Evolutionary conservation across 2,888 invertebrate genomes (phyloP), one percentile per base, ranked within the genome.

Genomic region (Oscheius onirici): DNA sequence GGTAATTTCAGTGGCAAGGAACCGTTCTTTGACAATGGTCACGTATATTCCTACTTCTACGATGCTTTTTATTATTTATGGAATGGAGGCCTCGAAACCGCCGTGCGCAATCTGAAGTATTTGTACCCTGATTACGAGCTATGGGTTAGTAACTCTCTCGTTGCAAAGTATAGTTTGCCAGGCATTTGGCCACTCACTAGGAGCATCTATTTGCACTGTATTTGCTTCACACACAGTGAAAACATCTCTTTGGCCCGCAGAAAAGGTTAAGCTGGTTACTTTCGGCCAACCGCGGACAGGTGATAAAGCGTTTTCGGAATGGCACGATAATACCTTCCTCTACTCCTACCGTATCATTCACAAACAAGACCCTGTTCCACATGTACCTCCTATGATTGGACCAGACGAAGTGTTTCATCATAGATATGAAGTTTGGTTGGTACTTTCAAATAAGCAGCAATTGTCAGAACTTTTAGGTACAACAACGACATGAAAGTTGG

Each of bases 221-320:
- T 57, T 58, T 49, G 70, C 70, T 34, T 70, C 70, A n/a, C 34
- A 70, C 34, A 44, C 41, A 5, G 65, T 70, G 10, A 65, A 54
- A 20, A 55, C 41, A 8, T 17, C 17, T 8, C 20, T 63, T 3
- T 61, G 11, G 24, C 22, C 15, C 8, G 43, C 58, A 3, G 28
- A 63, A 43, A 63, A 70, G 5, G 51, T 65, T 8, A 63, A 65
- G 11, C 44, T 52, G 6, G 15, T 70, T 17, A 70, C 70, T 10
- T 57, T 65, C 26, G 70, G 70, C 10, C 70, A 70, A 46, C 70
- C 70, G 24, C 49, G 70, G 26, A 70, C 70, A 15, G 70, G 70
- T 10, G 70, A 70, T 44, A 28, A 54, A 15, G 8, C 52, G 15
- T 70, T 54, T 22, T 26, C 70, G 13, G 8, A 11, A n/a, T 63